Evolutionary conservation across 2,113 vertebrate genomes (phyloP), one percentile per base, ranked within the genome.

Genomic region (Symphodus melops): DNA sequence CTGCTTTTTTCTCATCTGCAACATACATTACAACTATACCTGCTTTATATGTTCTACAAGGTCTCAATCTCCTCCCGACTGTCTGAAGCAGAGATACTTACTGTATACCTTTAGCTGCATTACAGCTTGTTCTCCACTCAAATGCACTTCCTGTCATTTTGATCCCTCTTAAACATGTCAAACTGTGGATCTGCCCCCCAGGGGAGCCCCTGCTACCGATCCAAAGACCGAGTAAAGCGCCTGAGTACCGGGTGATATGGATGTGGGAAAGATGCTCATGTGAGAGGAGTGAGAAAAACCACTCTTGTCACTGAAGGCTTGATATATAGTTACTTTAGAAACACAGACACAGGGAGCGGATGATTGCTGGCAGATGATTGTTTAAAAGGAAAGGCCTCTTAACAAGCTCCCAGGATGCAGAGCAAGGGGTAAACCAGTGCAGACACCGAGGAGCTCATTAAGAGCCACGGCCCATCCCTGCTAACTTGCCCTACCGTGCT

Each of bases 401-500:
- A 93, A 91, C 76, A 70, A 91, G 89, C 79, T 88, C 83, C 81
- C 84, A 80, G 55, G 73, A 71, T 84, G 68, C 76, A 28, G 37
- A 62, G 60, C 51, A 8, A 52, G 67, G 63, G 55, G 33, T 9
- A 11, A 79, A 23, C 57, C 44, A 49, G 51, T 42, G 70, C 36
- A 86, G 59, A 53, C 88, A 83, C 83, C 37, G 23, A 90, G 92
- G 92, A 90, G 83, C 90, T 92, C 87, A 91, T 93, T 93, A 91
- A 46, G 64, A 90, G 84, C 78, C 78, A 51, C 64, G 79, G 75
- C 33, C 75, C 79, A 59, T 79, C 58, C 51, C 70, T 33, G 65
- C 68, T 84, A 76, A 79, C 84, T 84, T 82, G 71, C 58, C 69
- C 64, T 58, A 54, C 51, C 68, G 52, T 72, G 68, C 59, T 83